Evolutionary conservation across 2,888 invertebrate species (phyloP).

Genomic region (Limnephilus lunatus): DNA sequence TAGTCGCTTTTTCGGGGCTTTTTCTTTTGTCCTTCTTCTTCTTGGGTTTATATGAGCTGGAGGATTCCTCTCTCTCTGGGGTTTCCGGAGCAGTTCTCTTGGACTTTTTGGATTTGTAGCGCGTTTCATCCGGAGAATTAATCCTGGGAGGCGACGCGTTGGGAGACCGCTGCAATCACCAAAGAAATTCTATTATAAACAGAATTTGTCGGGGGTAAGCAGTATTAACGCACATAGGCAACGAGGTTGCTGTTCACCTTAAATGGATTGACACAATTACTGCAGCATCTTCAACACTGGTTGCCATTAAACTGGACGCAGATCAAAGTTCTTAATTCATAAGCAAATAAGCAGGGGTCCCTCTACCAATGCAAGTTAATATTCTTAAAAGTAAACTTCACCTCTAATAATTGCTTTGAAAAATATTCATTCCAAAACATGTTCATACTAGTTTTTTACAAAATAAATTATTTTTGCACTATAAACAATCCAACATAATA

Average conservation of each 20-base stretch:
- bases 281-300: slow-evolving; percentile 27
- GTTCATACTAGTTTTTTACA: background rate
- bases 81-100: slow-evolving; percentile 74
- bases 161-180: slow-evolving; percentile 69
- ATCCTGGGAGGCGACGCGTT: slow-evolving; percentile 67
- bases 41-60: slow-evolving; percentile 72
- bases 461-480: background rate
- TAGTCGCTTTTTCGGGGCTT: slow-evolving; percentile 56
- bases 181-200: background rate
- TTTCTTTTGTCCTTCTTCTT: slow-evolving; percentile 76
- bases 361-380: background rate
- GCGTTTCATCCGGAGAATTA: slow-evolving; percentile 64
- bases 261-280: background rate
- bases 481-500: background rate
- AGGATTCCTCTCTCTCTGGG: slow-evolving; percentile 70
- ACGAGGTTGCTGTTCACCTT: background rate
- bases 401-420: background rate
- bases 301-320: background rate
- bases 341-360: background rate
- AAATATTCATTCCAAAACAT: background rate
- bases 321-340: background rate
- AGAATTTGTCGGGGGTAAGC: background rate
- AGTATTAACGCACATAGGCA: slow-evolving; percentile 12
- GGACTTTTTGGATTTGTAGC: slow-evolving; percentile 70
- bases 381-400: background rate